Conservation (phyloP, 2,888 invertebrate species). For the Oscheius sp. region DNA sequence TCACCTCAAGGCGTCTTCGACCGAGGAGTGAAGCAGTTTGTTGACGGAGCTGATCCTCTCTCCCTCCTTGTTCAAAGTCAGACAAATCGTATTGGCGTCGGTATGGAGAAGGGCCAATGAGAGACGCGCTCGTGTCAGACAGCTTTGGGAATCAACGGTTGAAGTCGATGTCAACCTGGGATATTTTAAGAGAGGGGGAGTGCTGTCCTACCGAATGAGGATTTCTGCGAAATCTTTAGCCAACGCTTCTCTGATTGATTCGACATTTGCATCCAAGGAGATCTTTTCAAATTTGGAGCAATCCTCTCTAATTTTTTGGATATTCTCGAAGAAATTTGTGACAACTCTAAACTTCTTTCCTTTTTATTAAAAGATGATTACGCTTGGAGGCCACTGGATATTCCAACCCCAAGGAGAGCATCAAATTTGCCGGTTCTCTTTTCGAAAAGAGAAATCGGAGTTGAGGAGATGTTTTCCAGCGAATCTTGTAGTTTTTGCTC, state of each 20-base stretch:
- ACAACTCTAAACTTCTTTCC: background rate
- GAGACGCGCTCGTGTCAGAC: constrained; percentile 40
- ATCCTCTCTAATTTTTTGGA: constrained; percentile 14
- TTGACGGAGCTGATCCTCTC: constrained; percentile 42
- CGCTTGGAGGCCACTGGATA: constrained; percentile 56
- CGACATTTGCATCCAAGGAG: constrained; percentile 24
- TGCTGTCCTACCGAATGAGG: constrained; percentile 23
- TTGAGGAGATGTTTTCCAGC: constrained; percentile 5
- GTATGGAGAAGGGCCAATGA: constrained; percentile 47
- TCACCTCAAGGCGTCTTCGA: constrained; percentile 43
- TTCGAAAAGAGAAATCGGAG: constrained; percentile 57
- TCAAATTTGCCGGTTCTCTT: constrained; percentile 57
- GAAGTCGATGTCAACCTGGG: background rate
- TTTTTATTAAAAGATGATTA: constrained; percentile 11
- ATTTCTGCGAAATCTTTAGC: constrained; percentile 31
- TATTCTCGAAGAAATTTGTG: background rate
- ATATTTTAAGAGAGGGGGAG: background rate
- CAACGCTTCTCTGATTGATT: constrained; percentile 27
- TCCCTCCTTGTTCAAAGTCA: constrained; percentile 38
- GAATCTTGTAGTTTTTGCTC: constrained; percentile 7
- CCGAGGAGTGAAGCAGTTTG: constrained; percentile 38
- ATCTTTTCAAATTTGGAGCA: constrained; percentile 31
- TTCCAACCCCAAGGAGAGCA: constrained; percentile 54
- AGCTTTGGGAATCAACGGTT: background rate
- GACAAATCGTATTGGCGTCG: constrained; percentile 42